Conservation (phyloP, 1,140 invertebrate genomes). For the Kradibia gibbosae region DNA sequence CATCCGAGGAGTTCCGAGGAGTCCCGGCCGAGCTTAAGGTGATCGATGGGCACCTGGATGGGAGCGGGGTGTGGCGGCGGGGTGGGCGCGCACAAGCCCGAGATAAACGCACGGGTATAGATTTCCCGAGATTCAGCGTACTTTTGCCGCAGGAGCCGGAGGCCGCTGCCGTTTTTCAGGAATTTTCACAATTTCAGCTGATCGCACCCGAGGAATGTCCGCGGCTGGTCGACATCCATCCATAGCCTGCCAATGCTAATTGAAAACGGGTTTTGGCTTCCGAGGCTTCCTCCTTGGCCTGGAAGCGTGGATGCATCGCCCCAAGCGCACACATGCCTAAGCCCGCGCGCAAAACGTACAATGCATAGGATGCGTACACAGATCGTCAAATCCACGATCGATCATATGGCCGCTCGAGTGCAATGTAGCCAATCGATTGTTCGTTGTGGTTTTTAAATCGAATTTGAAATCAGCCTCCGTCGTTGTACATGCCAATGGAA, state of each 20-base stretch:
- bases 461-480: no score
- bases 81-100: background rate
- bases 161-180: background rate
- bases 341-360: no score
- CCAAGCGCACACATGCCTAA: no score
- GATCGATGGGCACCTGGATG: background rate
- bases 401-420: background rate
- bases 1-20: conserved; percentile 33
- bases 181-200: conserved; percentile 29
- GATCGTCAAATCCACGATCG: background rate
- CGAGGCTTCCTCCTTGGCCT: background rate
- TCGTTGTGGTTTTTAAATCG: no score
- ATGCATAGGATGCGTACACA: background rate
- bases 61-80: background rate
- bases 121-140: conserved; percentile 5
- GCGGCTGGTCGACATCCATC: conserved; percentile 1
- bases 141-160: background rate
- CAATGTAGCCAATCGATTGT: background rate
- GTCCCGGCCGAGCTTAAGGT: background rate
- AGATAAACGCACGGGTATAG: background rate
- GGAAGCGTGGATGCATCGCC: no score
- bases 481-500: no score
- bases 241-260: background rate
- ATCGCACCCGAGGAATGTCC: background rate
- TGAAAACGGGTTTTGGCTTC: conserved; percentile 2